Evolutionary conservation across 2,888 invertebrate species (phyloP), one percentile per base, ranked within the genome.

Genomic region (Ligdia adustata): DNA sequence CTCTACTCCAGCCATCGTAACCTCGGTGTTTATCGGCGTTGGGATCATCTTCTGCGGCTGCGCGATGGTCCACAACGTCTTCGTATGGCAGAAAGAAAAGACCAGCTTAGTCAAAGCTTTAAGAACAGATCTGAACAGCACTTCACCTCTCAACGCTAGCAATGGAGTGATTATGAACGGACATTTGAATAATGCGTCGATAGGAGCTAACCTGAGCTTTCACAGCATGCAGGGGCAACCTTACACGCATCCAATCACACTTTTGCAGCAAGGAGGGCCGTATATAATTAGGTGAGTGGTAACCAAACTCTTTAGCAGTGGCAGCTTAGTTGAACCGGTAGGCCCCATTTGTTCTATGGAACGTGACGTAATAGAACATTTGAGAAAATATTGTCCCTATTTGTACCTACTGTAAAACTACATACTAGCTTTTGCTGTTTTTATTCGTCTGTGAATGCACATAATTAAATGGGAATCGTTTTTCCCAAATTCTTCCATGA

Each of bases 1-100:
- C 69, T 96, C 97, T 11, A 96, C 97, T 9, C 96, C 98, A 4
- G 97, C 98, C 12, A 96, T 98, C 62, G 95, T 97, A 41, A 97
- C 97, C 9, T 96, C 96, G 62, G 94, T 96, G 1, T 94, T 98
- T 72, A 96, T 98, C 54, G 97, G 97, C 5, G 91, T 97, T 9
- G 97, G 97, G 1, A 96, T 98, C 52, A 92, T 98, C 27, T 97
- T 98, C 86, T 97, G 97, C 76, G 96, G 97, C 60, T 95, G 96
- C 68, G 97, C 97, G 12, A 96, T 98, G 94, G 96, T 98, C 9
- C 98, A 98, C 89, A 98, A 97, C 83, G 96, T 97, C 7, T 97
- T 97, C 82, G 94, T 97, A 34, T 98, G 98, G 98, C 97, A 97
- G 83, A 95, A 94, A 77, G 96, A 96, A 79, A 96, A 96, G 85